Evolutionary conservation across 2,113 vertebrate genomes (phyloP).

Genomic region (Nesogale talazaci): DNA sequence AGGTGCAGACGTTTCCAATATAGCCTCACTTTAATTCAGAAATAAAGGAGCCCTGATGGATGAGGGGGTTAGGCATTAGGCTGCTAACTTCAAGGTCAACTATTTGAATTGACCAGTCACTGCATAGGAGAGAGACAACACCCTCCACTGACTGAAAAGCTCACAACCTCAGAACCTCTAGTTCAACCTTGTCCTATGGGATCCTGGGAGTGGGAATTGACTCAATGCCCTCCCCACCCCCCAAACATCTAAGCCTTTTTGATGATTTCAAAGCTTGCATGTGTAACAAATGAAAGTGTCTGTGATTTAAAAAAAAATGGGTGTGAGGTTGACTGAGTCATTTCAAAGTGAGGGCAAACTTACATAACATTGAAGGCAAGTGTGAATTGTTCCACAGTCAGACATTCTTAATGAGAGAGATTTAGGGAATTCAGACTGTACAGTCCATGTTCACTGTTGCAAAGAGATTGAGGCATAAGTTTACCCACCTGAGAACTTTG

Average conservation of each 20-base stretch:
- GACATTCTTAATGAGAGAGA: neutral
- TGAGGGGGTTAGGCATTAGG: too few relatives aligned
- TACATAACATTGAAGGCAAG: neutral
- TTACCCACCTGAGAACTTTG: neutral
- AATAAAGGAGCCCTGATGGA: too few relatives aligned
- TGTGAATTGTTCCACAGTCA: neutral
- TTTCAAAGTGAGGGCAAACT: neutral
- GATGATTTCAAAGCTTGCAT: neutral
- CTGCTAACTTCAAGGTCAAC: too few relatives aligned
- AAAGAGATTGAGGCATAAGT: slow-evolving; percentile 10
- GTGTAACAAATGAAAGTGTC: neutral
- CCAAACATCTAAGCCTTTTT: neutral
- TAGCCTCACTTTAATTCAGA: neutral
- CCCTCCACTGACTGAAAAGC: too few relatives aligned
- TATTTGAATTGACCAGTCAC: too few relatives aligned
- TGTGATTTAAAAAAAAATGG: neutral
- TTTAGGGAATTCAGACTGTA: neutral
- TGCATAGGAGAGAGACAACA: too few relatives aligned
- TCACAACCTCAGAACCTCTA: too few relatives aligned
- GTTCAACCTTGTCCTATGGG: too few relatives aligned
- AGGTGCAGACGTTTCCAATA: neutral
- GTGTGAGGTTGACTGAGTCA: neutral
- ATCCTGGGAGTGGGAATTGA: too few relatives aligned
- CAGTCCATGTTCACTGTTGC: neutral
- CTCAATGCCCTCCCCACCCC: too few relatives aligned